phyloP scores from a whole-genome alignment of 2,113 vertebrate genomes.

The Prionailurus viverrinus region DNA sequence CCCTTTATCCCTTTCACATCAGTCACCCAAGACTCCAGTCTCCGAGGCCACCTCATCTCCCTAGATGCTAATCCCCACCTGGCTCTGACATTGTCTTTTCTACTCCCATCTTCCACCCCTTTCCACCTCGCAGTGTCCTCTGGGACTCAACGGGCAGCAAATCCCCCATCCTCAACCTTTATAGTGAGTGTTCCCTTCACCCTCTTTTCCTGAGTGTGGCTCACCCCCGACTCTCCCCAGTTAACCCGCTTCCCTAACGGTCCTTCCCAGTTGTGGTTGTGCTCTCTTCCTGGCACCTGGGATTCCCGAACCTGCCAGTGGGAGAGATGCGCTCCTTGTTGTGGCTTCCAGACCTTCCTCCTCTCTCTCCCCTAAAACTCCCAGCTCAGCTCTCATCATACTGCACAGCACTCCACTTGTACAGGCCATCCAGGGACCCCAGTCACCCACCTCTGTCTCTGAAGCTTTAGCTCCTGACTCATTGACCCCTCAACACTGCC shows the following conservation, averaged over 20 bases:
- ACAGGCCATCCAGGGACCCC: neutral
- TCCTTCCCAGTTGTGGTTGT: neutral
- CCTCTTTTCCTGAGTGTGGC: neutral
- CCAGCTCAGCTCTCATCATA: too few relatives aligned
- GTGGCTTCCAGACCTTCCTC: neutral
- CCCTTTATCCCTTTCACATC: neutral
- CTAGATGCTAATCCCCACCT: neutral
- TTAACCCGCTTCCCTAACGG: neutral
- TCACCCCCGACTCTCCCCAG: neutral
- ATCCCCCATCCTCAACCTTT: neutral
- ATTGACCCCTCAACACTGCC: neutral
- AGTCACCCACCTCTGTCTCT: neutral
- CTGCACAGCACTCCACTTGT: neutral
- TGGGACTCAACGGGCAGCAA: neutral
- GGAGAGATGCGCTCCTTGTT: neutral
- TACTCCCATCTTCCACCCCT: neutral
- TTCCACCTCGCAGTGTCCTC: neutral
- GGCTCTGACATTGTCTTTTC: neutral
- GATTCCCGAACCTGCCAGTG: neutral
- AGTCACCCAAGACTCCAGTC: neutral
- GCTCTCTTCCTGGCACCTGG: neutral
- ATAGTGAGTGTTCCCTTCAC: neutral
- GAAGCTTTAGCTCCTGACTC: neutral
- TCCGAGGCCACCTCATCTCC: neutral
- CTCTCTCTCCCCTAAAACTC: neutral